These are phyloP conservation scores for Microtus montanus DNA, from an alignment of 2,113 vertebrate genomes.

Conservation along the genomic window DNA sequence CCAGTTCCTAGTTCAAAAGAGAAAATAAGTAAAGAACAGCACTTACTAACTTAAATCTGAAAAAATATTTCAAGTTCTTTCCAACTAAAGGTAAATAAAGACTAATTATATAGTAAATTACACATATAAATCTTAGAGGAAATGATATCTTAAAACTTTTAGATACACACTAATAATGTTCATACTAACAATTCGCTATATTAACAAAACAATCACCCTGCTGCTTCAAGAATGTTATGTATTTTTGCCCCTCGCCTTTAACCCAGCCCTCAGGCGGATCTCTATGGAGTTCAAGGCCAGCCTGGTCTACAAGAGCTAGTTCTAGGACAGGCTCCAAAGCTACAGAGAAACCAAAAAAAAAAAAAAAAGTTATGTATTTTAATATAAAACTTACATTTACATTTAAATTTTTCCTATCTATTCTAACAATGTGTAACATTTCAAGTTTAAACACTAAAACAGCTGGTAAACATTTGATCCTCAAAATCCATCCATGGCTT, in stretches of 20 bases:
- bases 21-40: constrained; percentile 28
- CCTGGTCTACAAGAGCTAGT: too few relatives aligned
- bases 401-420: neutral
- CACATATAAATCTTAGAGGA: neutral
- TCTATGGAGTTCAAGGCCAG: too few relatives aligned
- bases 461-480: neutral
- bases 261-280: too few relatives aligned
- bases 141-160: neutral
- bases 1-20: constrained; percentile 88
- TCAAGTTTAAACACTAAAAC: constrained; percentile 2
- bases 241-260: neutral
- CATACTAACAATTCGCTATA: neutral
- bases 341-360: neutral
- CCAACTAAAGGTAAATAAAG: constrained; percentile 16
- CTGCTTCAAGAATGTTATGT: neutral
- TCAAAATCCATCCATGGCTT: neutral
- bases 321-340: too few relatives aligned
- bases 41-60: neutral
- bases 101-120: neutral
- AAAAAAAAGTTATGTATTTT: neutral
- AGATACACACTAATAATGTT: neutral
- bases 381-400: constrained; percentile 17
- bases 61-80: constrained; percentile 1
- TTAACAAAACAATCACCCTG: neutral
- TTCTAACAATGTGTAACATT: neutral